phyloP scores from a whole-genome alignment of 2,888 invertebrate species.

The Drosophila seclusa region DNA sequence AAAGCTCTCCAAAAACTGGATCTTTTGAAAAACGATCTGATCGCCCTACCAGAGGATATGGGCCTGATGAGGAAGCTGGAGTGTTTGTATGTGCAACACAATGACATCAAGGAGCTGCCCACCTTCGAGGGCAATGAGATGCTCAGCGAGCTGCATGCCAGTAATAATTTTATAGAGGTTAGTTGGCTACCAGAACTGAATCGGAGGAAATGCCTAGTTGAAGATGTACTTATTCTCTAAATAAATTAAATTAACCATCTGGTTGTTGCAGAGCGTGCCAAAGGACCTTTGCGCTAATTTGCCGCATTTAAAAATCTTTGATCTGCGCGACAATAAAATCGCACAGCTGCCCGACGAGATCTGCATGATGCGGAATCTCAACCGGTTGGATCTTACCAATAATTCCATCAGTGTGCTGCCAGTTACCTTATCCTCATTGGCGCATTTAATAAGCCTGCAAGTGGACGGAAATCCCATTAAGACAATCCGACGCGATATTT shows the following conservation, averaged over 20 bases:
- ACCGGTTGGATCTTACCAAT: constrained; percentile 93
- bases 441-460: constrained; percentile 92
- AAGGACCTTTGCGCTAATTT: constrained; percentile 90
- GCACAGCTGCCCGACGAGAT: constrained; percentile 92
- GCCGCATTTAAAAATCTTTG: constrained; percentile 90
- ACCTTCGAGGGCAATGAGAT: constrained; percentile 91
- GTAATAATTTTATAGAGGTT: constrained; percentile 93
- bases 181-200: neutral
- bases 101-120: constrained; percentile 91
- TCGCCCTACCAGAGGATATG: constrained; percentile 87
- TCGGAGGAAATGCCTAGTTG: neutral
- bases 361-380: constrained; percentile 89
- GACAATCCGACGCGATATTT: constrained; percentile 92
- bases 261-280: constrained; percentile 87
- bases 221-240: neutral
- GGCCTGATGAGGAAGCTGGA: constrained; percentile 91
- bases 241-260: neutral
- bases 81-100: constrained; percentile 92
- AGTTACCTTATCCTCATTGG: constrained; percentile 88
- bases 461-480: constrained; percentile 95
- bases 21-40: constrained; percentile 90
- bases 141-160: constrained; percentile 92
- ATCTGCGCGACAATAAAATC: constrained; percentile 93
- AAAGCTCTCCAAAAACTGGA: constrained; percentile 89
- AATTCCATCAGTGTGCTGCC: constrained; percentile 90